phyloP scores from a whole-genome alignment of 2,888 invertebrate genomes.

The Drosophila formosana region DNA sequence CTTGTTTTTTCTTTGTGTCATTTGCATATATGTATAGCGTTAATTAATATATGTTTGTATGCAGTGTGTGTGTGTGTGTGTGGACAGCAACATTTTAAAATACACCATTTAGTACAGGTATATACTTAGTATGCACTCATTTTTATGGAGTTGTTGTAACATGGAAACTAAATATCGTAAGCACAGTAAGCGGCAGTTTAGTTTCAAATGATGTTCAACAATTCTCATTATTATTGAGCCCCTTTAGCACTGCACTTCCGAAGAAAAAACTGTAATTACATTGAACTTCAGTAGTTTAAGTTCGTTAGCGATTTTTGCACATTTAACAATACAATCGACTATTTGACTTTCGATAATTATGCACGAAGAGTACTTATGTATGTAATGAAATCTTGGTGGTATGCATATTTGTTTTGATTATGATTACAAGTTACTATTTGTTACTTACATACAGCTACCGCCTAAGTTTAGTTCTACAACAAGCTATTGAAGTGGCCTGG shows the following conservation, averaged over 20 bases:
- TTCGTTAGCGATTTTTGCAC: slow-evolving; percentile 24
- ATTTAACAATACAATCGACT: slow-evolving; percentile 31
- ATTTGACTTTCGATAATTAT: slow-evolving; percentile 30
- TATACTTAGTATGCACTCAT: slow-evolving; percentile 37
- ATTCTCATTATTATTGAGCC: slow-evolving; percentile 1
- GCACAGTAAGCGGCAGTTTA: slow-evolving; percentile 49
- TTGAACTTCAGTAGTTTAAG: slow-evolving; percentile 5
- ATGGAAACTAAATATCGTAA: slow-evolving; percentile 38
- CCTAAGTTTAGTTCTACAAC: slow-evolving; percentile 61
- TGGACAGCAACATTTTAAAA: slow-evolving; percentile 77
- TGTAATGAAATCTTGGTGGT: slow-evolving; percentile 71
- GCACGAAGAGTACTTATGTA: slow-evolving; percentile 30
- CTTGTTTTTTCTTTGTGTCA: slow-evolving; percentile 21
- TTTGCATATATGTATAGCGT: slow-evolving; percentile 55
- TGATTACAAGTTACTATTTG: slow-evolving; percentile 41
- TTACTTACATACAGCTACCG: slow-evolving; percentile 73
- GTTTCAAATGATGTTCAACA: slow-evolving; percentile 12
- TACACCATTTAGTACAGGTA: slow-evolving; percentile 57
- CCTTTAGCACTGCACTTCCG: slow-evolving; percentile 23
- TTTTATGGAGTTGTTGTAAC: slow-evolving; percentile 36
- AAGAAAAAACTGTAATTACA: slow-evolving; percentile 15
- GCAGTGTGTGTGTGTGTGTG: slow-evolving; percentile 28
- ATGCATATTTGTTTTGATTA: slow-evolving; percentile 55
- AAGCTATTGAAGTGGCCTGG: slow-evolving; percentile 68
- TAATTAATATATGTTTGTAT: slow-evolving; percentile 46